Evolutionary conservation across 2,888 invertebrate genomes (phyloP), one percentile per base, ranked within the genome.

Genomic region (Cloeon dipterum): DNA sequence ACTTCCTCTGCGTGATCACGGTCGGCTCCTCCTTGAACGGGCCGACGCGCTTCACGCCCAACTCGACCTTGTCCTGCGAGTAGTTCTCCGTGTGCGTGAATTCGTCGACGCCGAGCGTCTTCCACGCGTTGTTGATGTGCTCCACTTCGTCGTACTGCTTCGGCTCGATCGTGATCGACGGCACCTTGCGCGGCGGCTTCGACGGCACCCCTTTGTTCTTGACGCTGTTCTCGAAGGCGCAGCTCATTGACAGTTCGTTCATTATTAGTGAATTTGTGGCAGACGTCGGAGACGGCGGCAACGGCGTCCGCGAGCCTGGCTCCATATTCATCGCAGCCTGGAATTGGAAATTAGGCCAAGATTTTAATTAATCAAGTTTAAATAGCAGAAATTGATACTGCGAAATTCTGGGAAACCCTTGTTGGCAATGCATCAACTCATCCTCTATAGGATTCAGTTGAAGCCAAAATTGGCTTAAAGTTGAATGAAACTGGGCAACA

Each of bases 121-220:
- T 72, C 82, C 82, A 82, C 7, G 82, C 82, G 47, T 82, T 74
- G 47, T 65, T 74, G 41, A 78, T 63, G 5, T 74, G 66, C 58
- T 79, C 78, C 19, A 83, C 69, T 49, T 70, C 65, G 49, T 83
- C 82, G 53, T 82, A 82, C n/a, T 36, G n/a, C n/a, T n/a, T 32
- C 35, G 36, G n/a, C 34, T 32, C 14, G 10, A 32, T 2, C 10
- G 18, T 4, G 41, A 42, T 7, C 34, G 39, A 33, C 5, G n/a
- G 11, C 3, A 38, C 58, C 52, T 68, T 70, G 37, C 70, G 55
- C 13, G 70, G 70, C 20, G 71, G 71, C 47, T 70, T 71, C 26
- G 59, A 59, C 1, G 46, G 47, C 25, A 51, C 51, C 32, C 51
- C 52, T 32, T 43, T 17, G 18, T 32, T n/a, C 20, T 20, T 21